Conservation (phyloP, 1,140 invertebrate genomes). For the Drosophila sulfurigaster region DNA sequence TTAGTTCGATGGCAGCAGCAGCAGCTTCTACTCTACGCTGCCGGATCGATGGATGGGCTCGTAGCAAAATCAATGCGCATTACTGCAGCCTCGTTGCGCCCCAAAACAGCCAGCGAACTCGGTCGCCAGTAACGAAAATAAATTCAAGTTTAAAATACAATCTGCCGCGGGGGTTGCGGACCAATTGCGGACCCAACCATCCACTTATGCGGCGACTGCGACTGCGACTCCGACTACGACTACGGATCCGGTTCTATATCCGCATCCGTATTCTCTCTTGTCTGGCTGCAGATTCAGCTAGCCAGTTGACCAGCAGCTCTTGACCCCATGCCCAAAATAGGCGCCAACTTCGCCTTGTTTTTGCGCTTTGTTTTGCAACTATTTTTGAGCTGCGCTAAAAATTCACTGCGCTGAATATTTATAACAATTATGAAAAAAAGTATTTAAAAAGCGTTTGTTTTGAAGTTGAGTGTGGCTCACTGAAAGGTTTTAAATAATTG, state of each 20-base stretch:
- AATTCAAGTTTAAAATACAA: slow-evolving; percentile 68
- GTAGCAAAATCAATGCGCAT: slow-evolving; percentile 75
- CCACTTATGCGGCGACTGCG: not conserved
- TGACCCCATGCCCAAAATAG: slow-evolving; percentile 65
- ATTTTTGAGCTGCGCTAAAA: slow-evolving; percentile 60
- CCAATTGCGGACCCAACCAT: not conserved
- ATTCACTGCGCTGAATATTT: not conserved
- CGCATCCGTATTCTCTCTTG: slow-evolving; percentile 12
- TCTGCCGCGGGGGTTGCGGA: slow-evolving; percentile 42
- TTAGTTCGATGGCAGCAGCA: slow-evolving; percentile 7
- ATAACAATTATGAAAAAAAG: slow-evolving; percentile 15
- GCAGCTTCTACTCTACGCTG: not conserved
- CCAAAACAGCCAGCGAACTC: slow-evolving; percentile 54
- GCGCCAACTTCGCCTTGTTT: slow-evolving; percentile 5
- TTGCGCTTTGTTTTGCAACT: slow-evolving; percentile 12
- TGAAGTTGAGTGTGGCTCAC: not conserved
- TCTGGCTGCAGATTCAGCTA: slow-evolving; percentile 49
- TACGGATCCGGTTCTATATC: not conserved
- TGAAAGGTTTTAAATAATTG: no score
- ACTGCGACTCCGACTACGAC: no score
- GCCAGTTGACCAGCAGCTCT: slow-evolving; percentile 29
- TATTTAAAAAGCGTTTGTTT: slow-evolving; percentile 5
- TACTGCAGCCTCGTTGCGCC: slow-evolving; percentile 73
- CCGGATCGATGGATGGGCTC: slow-evolving; percentile 49
- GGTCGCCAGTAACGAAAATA: slow-evolving; percentile 67